Percentiles rank a stretch among this genome's conserved stretches.
Evolutionary conservation across 2,113 vertebrate species (phyloP).

Genomic region (Oreochromis niloticus): DNA sequence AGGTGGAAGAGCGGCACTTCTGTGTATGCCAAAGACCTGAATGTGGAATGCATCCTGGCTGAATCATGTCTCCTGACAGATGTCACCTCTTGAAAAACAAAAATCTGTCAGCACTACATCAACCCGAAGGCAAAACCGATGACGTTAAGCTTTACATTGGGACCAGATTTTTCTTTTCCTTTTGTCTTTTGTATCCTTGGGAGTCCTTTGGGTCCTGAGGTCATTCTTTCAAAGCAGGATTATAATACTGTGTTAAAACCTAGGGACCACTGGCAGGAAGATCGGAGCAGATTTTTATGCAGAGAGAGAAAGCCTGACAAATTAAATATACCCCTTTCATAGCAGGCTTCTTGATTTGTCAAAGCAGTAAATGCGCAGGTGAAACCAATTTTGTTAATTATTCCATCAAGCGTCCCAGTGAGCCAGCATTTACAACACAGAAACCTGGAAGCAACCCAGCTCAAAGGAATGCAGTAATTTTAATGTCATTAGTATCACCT

Average conservation of each 20-base stretch:
- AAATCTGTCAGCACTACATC: background rate
- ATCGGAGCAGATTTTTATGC: background rate
- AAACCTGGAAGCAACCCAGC: background rate
- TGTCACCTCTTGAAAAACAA: background rate
- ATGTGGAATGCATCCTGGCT: background rate
- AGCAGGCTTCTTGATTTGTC: background rate
- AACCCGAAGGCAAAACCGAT: background rate
- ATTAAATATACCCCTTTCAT: background rate
- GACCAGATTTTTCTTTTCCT: background rate
- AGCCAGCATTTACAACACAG: background rate
- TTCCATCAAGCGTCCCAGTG: background rate
- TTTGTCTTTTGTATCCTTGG: background rate
- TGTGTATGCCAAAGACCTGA: background rate
- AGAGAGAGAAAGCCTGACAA: background rate
- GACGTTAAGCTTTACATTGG: background rate
- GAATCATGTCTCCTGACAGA: constrained; percentile 19
- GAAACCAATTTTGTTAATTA: background rate
- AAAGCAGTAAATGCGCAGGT: background rate
- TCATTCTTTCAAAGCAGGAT: background rate
- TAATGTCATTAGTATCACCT: background rate
- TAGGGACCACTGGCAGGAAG: background rate
- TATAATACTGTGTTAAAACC: background rate
- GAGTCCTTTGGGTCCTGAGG: background rate
- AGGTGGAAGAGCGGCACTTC: background rate
- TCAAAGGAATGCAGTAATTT: background rate